These are phyloP conservation scores for Scolopax rusticola DNA, from an alignment of 2,797 vertebrate genomes.

Conservation along the genomic window DNA sequence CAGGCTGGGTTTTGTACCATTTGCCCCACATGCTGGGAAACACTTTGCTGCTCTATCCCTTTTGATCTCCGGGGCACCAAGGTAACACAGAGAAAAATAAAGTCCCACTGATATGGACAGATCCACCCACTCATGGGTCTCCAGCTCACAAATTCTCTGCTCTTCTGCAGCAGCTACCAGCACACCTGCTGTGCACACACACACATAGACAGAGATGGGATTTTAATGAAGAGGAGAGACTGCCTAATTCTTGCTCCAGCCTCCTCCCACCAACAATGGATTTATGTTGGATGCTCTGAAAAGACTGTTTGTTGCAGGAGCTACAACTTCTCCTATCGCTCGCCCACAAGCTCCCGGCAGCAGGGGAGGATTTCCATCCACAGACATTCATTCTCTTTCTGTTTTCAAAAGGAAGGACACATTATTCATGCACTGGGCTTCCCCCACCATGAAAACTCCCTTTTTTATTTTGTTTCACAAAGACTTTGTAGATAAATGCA, in stretches of 20 bases:
- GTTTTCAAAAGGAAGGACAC: background rate
- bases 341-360: slow-evolving; percentile 21
- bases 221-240: background rate
- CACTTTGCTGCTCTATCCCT: background rate
- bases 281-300: slow-evolving; percentile 6
- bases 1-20: background rate
- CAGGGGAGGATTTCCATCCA: background rate
- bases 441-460: background rate
- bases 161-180: background rate
- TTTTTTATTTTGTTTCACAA: background rate
- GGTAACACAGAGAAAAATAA: accelerated
- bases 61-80: background rate
- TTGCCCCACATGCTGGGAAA: too few relatives aligned
- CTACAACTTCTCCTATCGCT: background rate
- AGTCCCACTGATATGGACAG: background rate
- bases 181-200: background rate
- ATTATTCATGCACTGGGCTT: background rate
- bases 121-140: background rate
- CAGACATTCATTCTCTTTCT: background rate
- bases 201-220: background rate
- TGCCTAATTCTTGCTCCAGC: background rate
- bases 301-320: slow-evolving; percentile 10
- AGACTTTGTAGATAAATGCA: background rate
- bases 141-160: background rate
- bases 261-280: background rate